Base-by-base conservation (phyloP, 37 sponge, comb jelly and placozoan genomes). In the Amphimedon queenslandica region DNA sequence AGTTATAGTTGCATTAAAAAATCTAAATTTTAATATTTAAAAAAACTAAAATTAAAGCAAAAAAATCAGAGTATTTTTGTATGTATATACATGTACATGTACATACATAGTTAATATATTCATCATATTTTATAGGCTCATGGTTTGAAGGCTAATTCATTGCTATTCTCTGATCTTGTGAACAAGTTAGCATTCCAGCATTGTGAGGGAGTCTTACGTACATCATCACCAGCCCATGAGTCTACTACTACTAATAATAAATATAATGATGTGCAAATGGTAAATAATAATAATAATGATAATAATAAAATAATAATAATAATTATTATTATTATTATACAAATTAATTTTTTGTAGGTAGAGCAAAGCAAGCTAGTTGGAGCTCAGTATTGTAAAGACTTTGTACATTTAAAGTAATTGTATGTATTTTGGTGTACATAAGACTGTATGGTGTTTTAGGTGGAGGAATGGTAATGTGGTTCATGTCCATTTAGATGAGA, bases 361-460 rank as follows among this genome's bases (percentile, higher is more conserved):
- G 39, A 69, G 27, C 73, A 72, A 27, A 77, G 47, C 27, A 69
- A 72, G 55, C 1, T 89, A 31, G 63, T 84, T 2, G 74, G 77
- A 47, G 90, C 94, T 32, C 79, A 78, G 56, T 93, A 93, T 67
- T 93, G 94, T 67, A 70, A 65, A 25, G 72, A 69, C 37, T 93
- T 93, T 81, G 87, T 88, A 11, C 94, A 93, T 72, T 23, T 93
- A 21, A 58, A 87, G 87, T 90, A 71, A 67, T 41, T 21, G 24
- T 32, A 58, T 23, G 34, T 21, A 29, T 4, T 29, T 27, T 29
- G 55, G 1, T 35, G 80, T 84, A 55, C 24, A 8, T 75, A 74
- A 36, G 92, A 47, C 4, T 27, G 37, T 10, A 66, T 82, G 11
- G 67, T 87, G n/a, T n/a, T 4, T 29, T 27, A 40, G 55, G 1